phyloP scores from a whole-genome alignment of 2,888 invertebrate species.

The Choristoneura rosaceana region DNA sequence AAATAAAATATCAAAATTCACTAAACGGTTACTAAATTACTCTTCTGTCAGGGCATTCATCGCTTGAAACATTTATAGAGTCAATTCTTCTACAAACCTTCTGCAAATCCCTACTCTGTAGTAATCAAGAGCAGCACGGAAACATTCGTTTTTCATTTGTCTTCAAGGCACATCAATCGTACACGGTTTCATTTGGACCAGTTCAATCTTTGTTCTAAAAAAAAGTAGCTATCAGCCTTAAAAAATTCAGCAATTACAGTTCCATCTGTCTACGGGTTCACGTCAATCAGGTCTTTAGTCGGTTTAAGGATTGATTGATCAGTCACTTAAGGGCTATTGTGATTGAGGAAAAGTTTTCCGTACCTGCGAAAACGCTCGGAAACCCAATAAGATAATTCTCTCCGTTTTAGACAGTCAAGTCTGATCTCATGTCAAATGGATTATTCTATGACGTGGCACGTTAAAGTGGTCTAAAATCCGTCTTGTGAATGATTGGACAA shows the following conservation, averaged over 20 bases:
- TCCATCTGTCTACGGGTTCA: constrained; percentile 78
- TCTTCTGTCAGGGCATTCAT: too few relatives aligned
- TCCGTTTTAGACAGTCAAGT: not conserved
- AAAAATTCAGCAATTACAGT: constrained; percentile 76
- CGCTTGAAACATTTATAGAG: not conserved
- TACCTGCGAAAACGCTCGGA: constrained; percentile 21
- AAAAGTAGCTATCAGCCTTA: constrained; percentile 63
- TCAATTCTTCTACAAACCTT: constrained; percentile 4
- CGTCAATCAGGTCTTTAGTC: constrained; percentile 66
- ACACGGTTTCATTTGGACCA: constrained; percentile 68
- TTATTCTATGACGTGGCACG: constrained; percentile 2
- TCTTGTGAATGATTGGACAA: not conserved
- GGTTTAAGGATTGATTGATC: constrained; percentile 76
- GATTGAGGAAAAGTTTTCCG: constrained; percentile 23
- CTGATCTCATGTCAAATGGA: not conserved
- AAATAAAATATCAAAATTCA: too few relatives aligned
- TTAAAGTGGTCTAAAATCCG: not conserved
- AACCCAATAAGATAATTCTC: constrained; percentile 10
- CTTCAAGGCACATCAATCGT: constrained; percentile 75
- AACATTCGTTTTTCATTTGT: constrained; percentile 70
- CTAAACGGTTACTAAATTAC: too few relatives aligned
- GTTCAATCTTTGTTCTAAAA: constrained; percentile 65
- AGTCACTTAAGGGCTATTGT: constrained; percentile 58
- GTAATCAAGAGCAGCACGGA: constrained; percentile 59
- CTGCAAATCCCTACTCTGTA: constrained; percentile 47